Percentiles rank a stretch among this genome's conserved stretches.
These are phyloP conservation scores for Microtus oregoni DNA, from an alignment of 2,113 vertebrate genomes.

Conservation along the genomic window DNA sequence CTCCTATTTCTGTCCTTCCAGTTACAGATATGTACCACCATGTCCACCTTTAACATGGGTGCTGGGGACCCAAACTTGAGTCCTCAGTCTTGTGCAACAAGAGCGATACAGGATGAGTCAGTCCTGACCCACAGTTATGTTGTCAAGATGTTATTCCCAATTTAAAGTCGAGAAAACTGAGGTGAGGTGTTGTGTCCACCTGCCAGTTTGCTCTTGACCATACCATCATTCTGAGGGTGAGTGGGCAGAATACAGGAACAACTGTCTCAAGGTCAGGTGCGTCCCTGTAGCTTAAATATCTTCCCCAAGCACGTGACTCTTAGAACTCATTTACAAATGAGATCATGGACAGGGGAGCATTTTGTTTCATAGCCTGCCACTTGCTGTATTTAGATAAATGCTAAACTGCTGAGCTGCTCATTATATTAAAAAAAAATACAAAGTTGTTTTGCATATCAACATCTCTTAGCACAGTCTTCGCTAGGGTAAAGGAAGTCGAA, in stretches of 20 bases:
- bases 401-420: constrained; percentile 44
- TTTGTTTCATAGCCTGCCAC: constrained; percentile 51
- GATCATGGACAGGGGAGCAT: constrained; percentile 20
- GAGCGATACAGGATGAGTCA: too few species aligned
- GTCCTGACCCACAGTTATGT: not conserved
- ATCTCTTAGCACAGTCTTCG: constrained; percentile 57
- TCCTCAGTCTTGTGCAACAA: not conserved
- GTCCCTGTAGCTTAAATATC: not conserved
- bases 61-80: not conserved
- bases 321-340: constrained; percentile 57
- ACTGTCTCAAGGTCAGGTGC: not conserved
- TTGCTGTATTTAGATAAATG: constrained; percentile 64
- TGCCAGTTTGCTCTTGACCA: not conserved
- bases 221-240: not conserved
- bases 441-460: constrained; percentile 51
- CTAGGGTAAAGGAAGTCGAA: constrained; percentile 65
- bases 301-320: constrained; percentile 28
- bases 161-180: not conserved
- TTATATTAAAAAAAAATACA: constrained; percentile 60
- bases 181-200: not conserved
- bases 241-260: not conserved
- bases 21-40: not conserved
- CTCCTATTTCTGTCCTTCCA: not conserved
- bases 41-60: not conserved
- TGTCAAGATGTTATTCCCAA: not conserved